Evolutionary conservation across 2,888 invertebrate genomes (phyloP).

Genomic region (Ophioninae sp.): DNA sequence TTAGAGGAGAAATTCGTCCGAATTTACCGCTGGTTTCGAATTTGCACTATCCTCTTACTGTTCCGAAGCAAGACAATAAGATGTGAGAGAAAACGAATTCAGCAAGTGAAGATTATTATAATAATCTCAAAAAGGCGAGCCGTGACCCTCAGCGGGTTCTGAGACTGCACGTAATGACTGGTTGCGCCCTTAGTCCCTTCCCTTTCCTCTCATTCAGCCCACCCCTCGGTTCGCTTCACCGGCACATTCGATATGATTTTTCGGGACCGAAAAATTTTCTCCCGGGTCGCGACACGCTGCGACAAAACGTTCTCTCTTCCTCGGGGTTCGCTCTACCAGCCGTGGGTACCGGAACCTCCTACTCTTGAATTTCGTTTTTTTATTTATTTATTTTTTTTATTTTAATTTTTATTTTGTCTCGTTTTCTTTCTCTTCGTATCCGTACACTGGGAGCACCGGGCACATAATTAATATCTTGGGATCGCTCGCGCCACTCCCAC

Average conservation of each 20-base stretch:
- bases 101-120: conserved; percentile 58
- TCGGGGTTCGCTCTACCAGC: conserved; percentile 31
- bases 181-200: conserved; percentile 27
- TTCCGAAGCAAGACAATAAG: conserved; percentile 30
- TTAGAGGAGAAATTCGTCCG: not conserved
- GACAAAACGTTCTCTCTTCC: conserved; percentile 50
- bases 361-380: conserved; percentile 9
- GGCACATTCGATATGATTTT: conserved; percentile 35
- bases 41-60: not conserved
- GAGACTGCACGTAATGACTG: conserved; percentile 61
- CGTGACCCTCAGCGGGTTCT: conserved; percentile 54
- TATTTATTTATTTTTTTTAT: too few relatives aligned
- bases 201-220: not conserved
- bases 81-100: conserved; percentile 56
- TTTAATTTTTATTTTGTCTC: too few relatives aligned
- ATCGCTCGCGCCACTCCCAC: conserved; percentile 56
- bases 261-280: conserved; percentile 53
- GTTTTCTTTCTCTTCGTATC: conserved; percentile 18
- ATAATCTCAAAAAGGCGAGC: conserved; percentile 62
- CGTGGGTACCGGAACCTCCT: conserved; percentile 42
- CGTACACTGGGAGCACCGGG: conserved; percentile 41
- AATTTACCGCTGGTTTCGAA: not conserved
- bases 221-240: conserved; percentile 5
- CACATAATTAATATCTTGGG: conserved; percentile 58
- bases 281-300: conserved; percentile 56